Evolutionary conservation across 2,888 invertebrate genomes (phyloP), one percentile per base, ranked within the genome.

Genomic region (Drosophila meridionalis): DNA sequence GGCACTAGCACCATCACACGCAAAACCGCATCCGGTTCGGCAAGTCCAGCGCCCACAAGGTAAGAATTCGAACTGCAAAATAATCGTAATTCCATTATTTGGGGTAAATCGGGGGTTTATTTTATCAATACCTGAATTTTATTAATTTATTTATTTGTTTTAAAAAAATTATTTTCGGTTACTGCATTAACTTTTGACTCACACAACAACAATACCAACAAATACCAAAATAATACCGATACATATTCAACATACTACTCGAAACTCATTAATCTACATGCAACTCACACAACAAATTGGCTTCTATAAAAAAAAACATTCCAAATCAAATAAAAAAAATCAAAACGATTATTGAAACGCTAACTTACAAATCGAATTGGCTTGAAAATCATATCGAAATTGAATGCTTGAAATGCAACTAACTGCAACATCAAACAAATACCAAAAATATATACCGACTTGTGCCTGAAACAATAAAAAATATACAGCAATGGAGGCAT

Each of bases 31-130:
- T 97, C 97, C 52, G 97, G 97, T 36, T 94, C 96, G 56, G 94
- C 96, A 67, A 96, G 96, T 77, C 96, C 97, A 69, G 96, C 96
- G 75, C 95, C 96, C 77, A 95, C 95, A 93, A 96, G 96, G 97
- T 97, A 94, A 60, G 11, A 8, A 9, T 28, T 45, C 4, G 30
- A 55, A 14, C 28, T 40, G 11, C 8, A 30, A 5, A 9, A 0
- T 30, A 26, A 50, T 4, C 0, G 12, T 32, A 30, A 5, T 6
- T 56, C 36, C 28, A 38, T 9, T 4, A 1, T 9, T 12, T 14
- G 66, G 74, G 76, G 53, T 30, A 7, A 53, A 12, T 6, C 26
- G 55, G 58, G 34, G 66, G 62, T 12, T 26, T 12, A 14, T 61
- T 40, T 4, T 30, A 43, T 50, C 12, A 36, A 55, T 40, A 53